Evolutionary conservation across 2,797 vertebrate genomes (phyloP), one percentile per base, ranked within the genome.

Genomic region (Clarias fuscus): DNA sequence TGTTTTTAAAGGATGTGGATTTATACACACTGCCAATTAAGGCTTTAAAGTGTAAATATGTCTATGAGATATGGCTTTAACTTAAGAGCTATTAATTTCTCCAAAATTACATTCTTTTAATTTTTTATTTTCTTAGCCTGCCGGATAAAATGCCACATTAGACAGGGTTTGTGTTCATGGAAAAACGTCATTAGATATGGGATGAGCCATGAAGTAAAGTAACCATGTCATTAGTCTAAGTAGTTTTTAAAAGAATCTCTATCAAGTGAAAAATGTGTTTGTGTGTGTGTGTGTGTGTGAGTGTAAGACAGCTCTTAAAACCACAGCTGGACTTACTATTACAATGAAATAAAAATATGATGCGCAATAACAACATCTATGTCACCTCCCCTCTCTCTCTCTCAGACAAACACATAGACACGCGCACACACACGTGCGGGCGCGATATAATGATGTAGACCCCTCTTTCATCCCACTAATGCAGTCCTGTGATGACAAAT

Each of bases 281-380:
- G 48, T 67, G 61, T 82, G 40, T 64, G 65, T 81, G 67, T 85
- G 83, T 78, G 72, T 62, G 82, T 59, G 83, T 84, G 30, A 78
- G 48, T 0, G 48, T 20, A 80, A 30, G 95, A 92, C 92, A 91
- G 79, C 76, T 92, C 91, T 90, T 88, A 70, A 86, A 89, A 88
- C 90, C 91, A 93, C 94, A 95, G 93, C 93, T 95, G 95, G 95
- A 91, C 91, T 93, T 94, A 91, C 93, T 85, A 78, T 89, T 86
- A 86, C 89, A 87, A 91, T 91, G 89, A 86, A 83, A 86, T 72
- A 89, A 90, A 93, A 91, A 93, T 90, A 91, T 91, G 90, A 90
- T 91, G 37, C 83, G 71, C 91, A 92, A 89, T 92, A 91, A 94
- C 93, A 91, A 93, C 92, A 90, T 86, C 91, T 27, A 92, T 91